Evolutionary conservation across 2,888 invertebrate genomes (phyloP).

Genomic region (Nemapogon koenigi): DNA sequence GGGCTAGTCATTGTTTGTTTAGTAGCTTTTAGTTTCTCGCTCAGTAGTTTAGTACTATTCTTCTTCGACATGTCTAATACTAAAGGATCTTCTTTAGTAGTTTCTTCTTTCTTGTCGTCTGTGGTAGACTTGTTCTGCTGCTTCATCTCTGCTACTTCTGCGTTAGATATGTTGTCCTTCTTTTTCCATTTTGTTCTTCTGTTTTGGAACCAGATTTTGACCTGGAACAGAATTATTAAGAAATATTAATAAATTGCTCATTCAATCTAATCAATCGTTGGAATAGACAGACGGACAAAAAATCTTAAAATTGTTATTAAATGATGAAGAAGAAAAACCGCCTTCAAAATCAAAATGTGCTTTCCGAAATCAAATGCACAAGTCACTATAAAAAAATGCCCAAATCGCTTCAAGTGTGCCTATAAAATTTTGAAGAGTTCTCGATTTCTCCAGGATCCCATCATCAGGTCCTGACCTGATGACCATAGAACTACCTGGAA

Average conservation of each 20-base stretch:
- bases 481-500: too few species aligned
- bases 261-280: too few species aligned
- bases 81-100: constrained; percentile 40
- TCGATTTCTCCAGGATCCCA: too few species aligned
- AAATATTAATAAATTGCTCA: too few species aligned
- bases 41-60: constrained; percentile 43
- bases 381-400: too few species aligned
- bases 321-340: not conserved
- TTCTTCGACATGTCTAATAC: constrained; percentile 54
- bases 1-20: constrained; percentile 26
- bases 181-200: constrained; percentile 80
- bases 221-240: constrained; percentile 75
- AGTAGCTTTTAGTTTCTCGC: constrained; percentile 41
- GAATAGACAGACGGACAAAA: too few species aligned
- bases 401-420: too few species aligned
- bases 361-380: too few species aligned
- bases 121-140: constrained; percentile 47
- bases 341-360: not conserved
- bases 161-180: constrained; percentile 89
- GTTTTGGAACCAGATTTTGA: constrained; percentile 92
- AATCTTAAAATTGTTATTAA: not conserved
- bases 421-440: too few species aligned
- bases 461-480: too few species aligned
- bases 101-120: constrained; percentile 30
- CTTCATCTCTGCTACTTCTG: constrained; percentile 86